Conservation (phyloP, 2,888 invertebrate genomes). For the Noctua janthe region DNA sequence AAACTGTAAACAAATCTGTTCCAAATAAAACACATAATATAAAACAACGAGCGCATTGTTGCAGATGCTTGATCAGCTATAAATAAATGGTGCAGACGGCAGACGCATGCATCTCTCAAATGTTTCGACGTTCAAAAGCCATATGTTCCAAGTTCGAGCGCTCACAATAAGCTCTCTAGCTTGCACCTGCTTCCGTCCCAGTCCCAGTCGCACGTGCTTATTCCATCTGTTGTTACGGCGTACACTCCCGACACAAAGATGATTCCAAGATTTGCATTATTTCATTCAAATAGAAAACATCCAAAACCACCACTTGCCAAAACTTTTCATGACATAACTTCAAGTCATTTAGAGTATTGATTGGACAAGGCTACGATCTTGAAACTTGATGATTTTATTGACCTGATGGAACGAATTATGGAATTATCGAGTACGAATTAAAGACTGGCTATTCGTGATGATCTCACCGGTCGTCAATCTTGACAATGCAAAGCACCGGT, state of each 20-base stretch:
- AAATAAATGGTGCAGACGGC: slow-evolving; percentile 66
- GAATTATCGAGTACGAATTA: slow-evolving; percentile 79
- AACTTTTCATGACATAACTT: slow-evolving; percentile 7
- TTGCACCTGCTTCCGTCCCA: slow-evolving; percentile 88
- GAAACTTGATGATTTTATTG: slow-evolving; percentile 57
- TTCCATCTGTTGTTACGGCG: slow-evolving; percentile 70
- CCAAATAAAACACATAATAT: slow-evolving; percentile 55
- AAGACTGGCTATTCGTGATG: slow-evolving; percentile 83
- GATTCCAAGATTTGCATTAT: slow-evolving; percentile 60
- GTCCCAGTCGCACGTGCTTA: slow-evolving; percentile 86
- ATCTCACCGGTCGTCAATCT: slow-evolving; percentile 89
- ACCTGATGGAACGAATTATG: slow-evolving; percentile 67
- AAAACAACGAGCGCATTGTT: slow-evolving; percentile 60
- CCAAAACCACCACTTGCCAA: slow-evolving; percentile 30
- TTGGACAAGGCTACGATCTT: slow-evolving; percentile 36
- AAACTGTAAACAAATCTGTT: slow-evolving; percentile 63
- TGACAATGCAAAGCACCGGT: slow-evolving; percentile 90
- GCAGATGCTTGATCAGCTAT: slow-evolving; percentile 66
- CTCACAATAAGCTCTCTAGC: slow-evolving; percentile 77
- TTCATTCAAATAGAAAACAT: slow-evolving; percentile 37
- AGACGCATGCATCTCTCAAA: slow-evolving; percentile 66
- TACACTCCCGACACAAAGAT: slow-evolving; percentile 61
- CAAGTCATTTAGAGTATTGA: slow-evolving; percentile 23
- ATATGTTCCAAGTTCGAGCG: slow-evolving; percentile 76
- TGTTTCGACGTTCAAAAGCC: slow-evolving; percentile 71